These are phyloP conservation scores for Hystrix cristata DNA, from an alignment of 2,113 vertebrate genomes.

Conservation along the genomic window DNA sequence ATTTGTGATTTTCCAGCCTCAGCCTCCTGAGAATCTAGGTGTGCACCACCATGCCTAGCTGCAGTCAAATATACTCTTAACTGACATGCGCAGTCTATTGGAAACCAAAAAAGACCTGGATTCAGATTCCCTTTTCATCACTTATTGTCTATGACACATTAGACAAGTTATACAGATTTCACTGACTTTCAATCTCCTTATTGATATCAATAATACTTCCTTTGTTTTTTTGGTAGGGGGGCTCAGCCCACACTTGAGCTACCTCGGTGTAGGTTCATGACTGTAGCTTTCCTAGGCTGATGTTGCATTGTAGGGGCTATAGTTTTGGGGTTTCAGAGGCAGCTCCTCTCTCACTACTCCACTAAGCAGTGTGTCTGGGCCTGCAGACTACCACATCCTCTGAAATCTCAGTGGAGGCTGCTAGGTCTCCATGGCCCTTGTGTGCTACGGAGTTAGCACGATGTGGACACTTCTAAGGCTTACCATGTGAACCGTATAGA, in stretches of 20 bases:
- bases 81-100: neutral
- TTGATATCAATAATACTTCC: neutral
- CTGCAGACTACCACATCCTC: neutral
- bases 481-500: neutral
- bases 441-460: neutral
- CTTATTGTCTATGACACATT: neutral
- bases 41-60: neutral
- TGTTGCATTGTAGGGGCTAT: neutral
- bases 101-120: neutral
- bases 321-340: neutral
- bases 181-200: neutral
- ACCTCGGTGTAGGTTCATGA: neutral
- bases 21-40: neutral
- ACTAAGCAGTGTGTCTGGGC: no score
- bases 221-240: neutral
- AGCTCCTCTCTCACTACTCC: neutral
- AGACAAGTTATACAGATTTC: neutral
- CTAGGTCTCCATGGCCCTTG: neutral
- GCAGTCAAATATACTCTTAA: neutral
- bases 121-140: neutral
- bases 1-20: neutral
- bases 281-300: neutral
- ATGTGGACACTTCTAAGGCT: neutral
- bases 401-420: neutral
- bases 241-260: neutral